phyloP scores from a whole-genome alignment of 2,888 invertebrate species.

The Agrenia bidenticulata region DNA sequence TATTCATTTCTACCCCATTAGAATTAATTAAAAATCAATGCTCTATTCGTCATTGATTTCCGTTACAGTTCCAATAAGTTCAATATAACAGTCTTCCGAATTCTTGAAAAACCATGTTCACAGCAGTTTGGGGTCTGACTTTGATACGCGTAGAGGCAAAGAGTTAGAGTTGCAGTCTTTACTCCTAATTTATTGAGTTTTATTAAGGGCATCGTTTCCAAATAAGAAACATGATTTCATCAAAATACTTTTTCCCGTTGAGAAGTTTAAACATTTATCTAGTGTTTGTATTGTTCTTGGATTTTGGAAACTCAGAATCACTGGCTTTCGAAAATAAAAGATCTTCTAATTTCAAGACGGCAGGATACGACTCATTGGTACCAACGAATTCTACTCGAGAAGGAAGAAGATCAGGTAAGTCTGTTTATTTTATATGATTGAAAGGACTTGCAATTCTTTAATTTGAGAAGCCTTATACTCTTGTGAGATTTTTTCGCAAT shows the following conservation, averaged over 20 bases:
- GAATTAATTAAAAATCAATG: background rate
- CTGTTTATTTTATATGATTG: too few species aligned
- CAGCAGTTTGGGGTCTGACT: background rate
- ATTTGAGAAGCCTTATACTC: too few species aligned
- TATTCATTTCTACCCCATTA: slow-evolving; percentile 3
- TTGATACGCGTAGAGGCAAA: too few species aligned
- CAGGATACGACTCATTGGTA: slow-evolving; percentile 16
- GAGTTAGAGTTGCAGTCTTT: too few species aligned
- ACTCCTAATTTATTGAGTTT: too few species aligned
- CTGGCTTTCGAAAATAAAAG: background rate
- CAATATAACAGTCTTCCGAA: background rate
- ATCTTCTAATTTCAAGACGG: background rate
- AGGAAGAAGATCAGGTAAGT: slow-evolving; percentile 47
- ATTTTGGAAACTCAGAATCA: background rate
- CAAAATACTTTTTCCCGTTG: slow-evolving; percentile 2
- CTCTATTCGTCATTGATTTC: background rate
- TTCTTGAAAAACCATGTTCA: slow-evolving; percentile 12
- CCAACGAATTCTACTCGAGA: slow-evolving; percentile 41
- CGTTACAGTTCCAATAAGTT: background rate
- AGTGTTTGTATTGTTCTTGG: background rate
- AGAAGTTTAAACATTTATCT: background rate
- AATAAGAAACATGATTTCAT: background rate
- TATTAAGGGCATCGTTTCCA: background rate
- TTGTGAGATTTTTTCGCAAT: too few species aligned
- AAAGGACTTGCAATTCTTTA: too few species aligned